Conservation (phyloP, 2,113 vertebrate genomes). For the Larimichthys polyactis region DNA sequence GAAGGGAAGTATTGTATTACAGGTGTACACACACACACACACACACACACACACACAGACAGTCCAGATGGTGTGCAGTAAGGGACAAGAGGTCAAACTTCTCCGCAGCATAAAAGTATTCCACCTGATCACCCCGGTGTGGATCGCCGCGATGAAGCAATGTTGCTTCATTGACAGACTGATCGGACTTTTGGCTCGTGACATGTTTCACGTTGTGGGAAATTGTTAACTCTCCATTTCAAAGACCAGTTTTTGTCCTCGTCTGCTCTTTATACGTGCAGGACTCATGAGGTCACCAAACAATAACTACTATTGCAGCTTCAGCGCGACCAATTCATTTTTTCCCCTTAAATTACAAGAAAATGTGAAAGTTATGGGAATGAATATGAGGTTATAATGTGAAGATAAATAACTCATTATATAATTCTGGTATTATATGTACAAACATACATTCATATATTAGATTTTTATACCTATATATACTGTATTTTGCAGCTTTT, state of each 20-base stretch:
- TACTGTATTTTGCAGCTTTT: neutral
- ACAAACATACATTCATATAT: neutral
- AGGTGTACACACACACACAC: conserved; percentile 62
- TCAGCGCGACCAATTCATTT: neutral
- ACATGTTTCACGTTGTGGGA: conserved; percentile 17
- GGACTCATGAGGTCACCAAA: conserved; percentile 4
- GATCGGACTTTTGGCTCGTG: conserved; percentile 26
- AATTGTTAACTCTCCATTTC: neutral
- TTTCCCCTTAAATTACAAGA: neutral
- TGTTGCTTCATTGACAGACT: neutral
- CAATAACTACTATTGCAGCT: neutral
- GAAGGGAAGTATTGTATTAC: conserved; percentile 52
- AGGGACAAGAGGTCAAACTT: conserved; percentile 17
- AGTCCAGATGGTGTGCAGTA: conserved; percentile 47
- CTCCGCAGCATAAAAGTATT: conserved; percentile 32
- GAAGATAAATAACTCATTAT: neutral
- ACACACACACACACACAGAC: conserved; percentile 41
- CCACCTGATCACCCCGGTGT: conserved; percentile 28
- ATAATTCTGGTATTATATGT: neutral
- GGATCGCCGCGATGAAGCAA: conserved; percentile 18
- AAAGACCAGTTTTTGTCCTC: conserved; percentile 13
- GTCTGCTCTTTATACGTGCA: conserved; percentile 24
- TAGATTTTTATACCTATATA: neutral
- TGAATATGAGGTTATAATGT: neutral
- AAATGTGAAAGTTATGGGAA: neutral